A percentile compares a stretch with the other conserved stretches of the same genome.
Evolutionary conservation across 2,113 vertebrate genomes (phyloP).

Genomic region (Bubo bubo): DNA sequence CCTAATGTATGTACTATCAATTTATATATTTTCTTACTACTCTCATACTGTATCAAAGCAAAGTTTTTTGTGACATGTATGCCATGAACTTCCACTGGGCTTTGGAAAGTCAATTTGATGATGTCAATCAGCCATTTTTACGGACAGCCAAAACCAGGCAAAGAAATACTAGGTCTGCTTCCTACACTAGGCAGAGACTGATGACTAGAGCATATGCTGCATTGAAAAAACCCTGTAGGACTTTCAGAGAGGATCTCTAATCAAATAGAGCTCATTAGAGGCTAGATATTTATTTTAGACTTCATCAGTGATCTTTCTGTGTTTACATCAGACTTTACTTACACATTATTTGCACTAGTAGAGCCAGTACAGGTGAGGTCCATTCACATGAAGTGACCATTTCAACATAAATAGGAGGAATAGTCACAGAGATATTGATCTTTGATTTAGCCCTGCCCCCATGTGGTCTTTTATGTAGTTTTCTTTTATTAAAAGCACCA

Average conservation of each 20-base stretch:
- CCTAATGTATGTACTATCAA: neutral
- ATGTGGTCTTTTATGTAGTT: neutral
- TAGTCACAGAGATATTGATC: neutral
- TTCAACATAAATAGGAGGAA: neutral
- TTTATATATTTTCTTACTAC: neutral
- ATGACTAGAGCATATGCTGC: neutral
- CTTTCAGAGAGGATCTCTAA: neutral
- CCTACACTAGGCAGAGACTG: neutral
- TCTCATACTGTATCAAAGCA: neutral
- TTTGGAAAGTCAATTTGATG: neutral
- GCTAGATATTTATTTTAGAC: neutral
- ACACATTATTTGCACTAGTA: neutral
- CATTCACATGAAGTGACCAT: neutral
- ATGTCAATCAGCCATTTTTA: neutral
- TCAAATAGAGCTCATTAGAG: neutral
- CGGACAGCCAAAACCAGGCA: neutral
- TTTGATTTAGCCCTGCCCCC: conserved; percentile 60
- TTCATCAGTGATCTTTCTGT: neutral
- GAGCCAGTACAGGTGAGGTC: neutral
- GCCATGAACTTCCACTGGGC: neutral
- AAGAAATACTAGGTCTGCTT: neutral
- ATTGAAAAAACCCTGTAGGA: neutral
- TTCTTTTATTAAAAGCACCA: neutral
- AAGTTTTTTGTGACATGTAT: neutral
- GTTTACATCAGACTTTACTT: neutral